These are phyloP conservation scores for Excalfactoria chinensis DNA, from an alignment of 2,113 vertebrate genomes.

Conservation along the genomic window DNA sequence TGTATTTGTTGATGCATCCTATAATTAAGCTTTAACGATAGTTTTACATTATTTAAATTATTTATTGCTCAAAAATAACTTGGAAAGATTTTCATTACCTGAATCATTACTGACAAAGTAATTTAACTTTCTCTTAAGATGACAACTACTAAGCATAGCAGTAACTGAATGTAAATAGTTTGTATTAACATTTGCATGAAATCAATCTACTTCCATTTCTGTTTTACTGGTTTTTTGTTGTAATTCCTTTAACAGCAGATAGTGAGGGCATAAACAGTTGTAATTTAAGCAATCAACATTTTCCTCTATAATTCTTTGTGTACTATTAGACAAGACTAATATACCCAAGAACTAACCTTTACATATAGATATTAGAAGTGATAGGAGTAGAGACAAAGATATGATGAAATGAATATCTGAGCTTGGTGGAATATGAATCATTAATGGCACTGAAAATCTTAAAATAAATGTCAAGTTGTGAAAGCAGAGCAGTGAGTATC, in stretches of 20 bases:
- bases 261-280: neutral
- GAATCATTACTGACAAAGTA: neutral
- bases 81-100: neutral
- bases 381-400: neutral
- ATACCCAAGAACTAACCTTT: neutral
- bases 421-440: neutral
- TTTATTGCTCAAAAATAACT: neutral
- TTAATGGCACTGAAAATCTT: neutral
- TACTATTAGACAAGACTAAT: neutral
- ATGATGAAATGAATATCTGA: neutral
- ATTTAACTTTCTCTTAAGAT: neutral
- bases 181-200: neutral
- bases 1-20: neutral
- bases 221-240: neutral
- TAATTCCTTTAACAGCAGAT: neutral
- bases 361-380: neutral
- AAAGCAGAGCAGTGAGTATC: neutral
- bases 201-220: neutral
- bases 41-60: neutral
- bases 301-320: neutral
- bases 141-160: neutral
- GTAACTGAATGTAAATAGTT: neutral
- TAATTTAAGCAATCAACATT: neutral
- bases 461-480: neutral
- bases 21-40: neutral